Conservation (phyloP, 2,888 invertebrate genomes). For the Luperina nickerlii region DNA sequence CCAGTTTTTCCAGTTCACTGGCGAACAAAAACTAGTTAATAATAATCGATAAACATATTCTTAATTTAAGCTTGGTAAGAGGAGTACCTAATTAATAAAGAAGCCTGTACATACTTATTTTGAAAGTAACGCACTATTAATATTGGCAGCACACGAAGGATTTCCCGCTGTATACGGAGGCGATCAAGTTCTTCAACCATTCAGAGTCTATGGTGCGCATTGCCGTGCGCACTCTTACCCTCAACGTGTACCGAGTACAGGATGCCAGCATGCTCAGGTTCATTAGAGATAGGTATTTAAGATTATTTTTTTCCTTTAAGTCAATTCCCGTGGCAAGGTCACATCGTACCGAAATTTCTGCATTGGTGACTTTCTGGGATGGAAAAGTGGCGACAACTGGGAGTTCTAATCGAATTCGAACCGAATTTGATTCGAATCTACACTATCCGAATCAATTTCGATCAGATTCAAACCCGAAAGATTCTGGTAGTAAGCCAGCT, state of each 20-base stretch:
- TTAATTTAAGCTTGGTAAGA: background rate
- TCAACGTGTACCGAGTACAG: conserved; percentile 98
- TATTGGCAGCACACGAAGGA: conserved; percentile 97
- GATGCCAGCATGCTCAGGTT: conserved; percentile 98
- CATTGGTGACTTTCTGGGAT: background rate
- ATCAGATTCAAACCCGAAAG: background rate
- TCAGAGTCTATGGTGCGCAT: conserved; percentile 99
- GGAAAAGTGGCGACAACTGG: background rate
- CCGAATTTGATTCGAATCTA: background rate
- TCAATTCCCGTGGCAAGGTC: background rate
- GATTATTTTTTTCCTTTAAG: too few relatives aligned
- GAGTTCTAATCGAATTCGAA: conserved; percentile 10
- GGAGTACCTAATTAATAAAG: background rate
- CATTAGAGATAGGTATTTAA: conserved; percentile 94
- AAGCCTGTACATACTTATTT: background rate
- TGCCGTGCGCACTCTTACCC: conserved; percentile 98
- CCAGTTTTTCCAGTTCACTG: too few relatives aligned
- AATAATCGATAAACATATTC: background rate
- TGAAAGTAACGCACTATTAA: conserved; percentile 19
- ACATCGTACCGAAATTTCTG: background rate
- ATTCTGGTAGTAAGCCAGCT: background rate
- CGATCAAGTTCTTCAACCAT: conserved; percentile 99
- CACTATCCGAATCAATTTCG: background rate
- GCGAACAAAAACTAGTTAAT: background rate
- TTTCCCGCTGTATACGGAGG: conserved; percentile 99